Evolutionary conservation across 2,113 vertebrate genomes (phyloP).

Genomic region (Dipodomys merriami): DNA sequence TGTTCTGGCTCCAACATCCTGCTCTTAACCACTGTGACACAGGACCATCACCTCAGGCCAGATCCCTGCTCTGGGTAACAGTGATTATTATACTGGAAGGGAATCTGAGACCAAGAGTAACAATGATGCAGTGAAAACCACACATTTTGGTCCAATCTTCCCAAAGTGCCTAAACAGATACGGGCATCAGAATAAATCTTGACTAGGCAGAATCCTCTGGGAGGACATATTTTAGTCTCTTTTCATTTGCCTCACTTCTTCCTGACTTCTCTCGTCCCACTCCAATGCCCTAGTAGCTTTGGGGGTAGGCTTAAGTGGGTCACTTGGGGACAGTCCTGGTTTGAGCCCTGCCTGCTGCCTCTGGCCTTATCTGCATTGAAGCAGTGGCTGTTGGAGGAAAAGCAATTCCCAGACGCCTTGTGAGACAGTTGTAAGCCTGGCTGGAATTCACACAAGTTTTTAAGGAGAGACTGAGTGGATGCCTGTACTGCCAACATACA

Average conservation of each 20-base stretch:
- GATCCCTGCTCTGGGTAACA: neutral
- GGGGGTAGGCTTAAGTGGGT: neutral
- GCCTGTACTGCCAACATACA: neutral
- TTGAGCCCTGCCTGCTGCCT: constrained; percentile 4
- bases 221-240: constrained; percentile 21
- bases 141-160: neutral
- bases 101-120: neutral
- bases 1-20: neutral
- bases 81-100: neutral
- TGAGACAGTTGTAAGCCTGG: constrained; percentile 54
- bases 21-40: neutral
- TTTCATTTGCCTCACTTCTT: neutral
- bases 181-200: constrained; percentile 29
- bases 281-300: neutral
- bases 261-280: neutral
- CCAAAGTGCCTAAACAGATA: constrained; percentile 7
- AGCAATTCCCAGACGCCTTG: constrained; percentile 47
- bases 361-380: constrained; percentile 50
- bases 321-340: neutral
- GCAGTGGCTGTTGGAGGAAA: constrained; percentile 5
- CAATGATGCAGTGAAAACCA: neutral
- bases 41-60: neutral
- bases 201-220: neutral
- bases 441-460: constrained; percentile 50
- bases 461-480: neutral